These are phyloP conservation scores for Datnioides undecimradiatus DNA, from an alignment of 2,113 vertebrate species.

Conservation along the genomic window DNA sequence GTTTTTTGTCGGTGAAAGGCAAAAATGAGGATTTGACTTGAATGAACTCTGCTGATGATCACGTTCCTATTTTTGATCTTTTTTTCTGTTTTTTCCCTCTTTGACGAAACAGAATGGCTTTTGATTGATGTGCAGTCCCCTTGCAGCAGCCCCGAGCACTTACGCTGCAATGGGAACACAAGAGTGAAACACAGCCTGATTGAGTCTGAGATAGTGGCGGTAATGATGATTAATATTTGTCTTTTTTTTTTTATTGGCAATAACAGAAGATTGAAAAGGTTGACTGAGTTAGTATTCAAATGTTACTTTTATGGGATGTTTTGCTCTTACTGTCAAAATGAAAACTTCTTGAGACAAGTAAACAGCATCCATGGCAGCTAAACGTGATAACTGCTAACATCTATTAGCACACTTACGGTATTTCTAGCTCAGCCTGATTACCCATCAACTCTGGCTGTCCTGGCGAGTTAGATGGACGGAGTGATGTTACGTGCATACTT, in stretches of 20 bases:
- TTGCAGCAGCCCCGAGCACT: background rate
- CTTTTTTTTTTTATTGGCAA: background rate
- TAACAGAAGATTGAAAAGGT: background rate
- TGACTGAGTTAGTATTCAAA: background rate
- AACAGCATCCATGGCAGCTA: background rate
- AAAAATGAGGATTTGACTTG: too few relatives aligned
- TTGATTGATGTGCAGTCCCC: slow-evolving; percentile 10
- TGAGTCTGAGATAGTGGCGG: background rate
- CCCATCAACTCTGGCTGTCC: background rate
- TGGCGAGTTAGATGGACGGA: too few relatives aligned
- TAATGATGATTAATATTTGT: background rate
- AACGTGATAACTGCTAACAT: background rate
- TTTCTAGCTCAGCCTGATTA: background rate
- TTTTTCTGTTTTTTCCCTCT: background rate
- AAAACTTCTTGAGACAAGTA: background rate
- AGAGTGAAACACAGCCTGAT: too few relatives aligned
- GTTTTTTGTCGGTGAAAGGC: too few relatives aligned
- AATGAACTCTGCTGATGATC: slow-evolving; percentile 11
- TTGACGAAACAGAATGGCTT: slow-evolving; percentile 22
- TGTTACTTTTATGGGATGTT: too few relatives aligned
- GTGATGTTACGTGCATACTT: too few relatives aligned
- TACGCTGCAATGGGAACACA: background rate
- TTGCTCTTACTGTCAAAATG: too few relatives aligned
- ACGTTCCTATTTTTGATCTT: slow-evolving; percentile 1
- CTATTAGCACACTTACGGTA: background rate